Percentiles rank a stretch among this genome's conserved stretches.
These are phyloP conservation scores for Muschampia plurimacula DNA, from an alignment of 2,888 invertebrate species.

Conservation along the genomic window DNA sequence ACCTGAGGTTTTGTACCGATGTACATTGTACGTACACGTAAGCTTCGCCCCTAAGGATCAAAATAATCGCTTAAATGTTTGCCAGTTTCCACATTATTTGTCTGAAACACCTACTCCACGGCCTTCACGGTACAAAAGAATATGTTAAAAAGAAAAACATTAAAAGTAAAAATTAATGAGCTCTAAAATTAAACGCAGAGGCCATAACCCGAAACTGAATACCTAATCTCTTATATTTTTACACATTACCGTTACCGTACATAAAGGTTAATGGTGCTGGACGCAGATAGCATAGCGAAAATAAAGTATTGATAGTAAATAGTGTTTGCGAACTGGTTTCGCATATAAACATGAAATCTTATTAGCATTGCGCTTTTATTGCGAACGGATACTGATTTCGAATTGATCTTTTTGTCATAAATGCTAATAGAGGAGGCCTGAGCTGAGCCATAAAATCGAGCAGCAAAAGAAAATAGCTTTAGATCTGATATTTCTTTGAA, in stretches of 20 bases:
- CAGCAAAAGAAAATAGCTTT: background rate
- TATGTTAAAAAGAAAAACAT: no score
- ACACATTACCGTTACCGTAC: no score
- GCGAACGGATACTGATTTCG: conserved; percentile 18
- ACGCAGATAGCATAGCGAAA: background rate
- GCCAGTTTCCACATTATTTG: no score
- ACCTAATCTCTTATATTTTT: no score
- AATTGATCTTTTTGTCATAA: conserved; percentile 27
- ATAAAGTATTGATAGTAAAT: conserved; percentile 26
- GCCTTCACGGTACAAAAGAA: no score
- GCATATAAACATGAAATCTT: conserved; percentile 27
- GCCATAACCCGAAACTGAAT: no score
- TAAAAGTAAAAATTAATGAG: no score
- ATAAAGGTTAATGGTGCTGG: background rate
- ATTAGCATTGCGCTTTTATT: conserved; percentile 30
- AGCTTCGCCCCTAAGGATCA: background rate
- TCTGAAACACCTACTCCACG: no score
- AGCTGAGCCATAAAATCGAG: background rate
- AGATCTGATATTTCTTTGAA: background rate
- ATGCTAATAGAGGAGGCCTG: background rate
- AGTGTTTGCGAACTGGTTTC: conserved; percentile 16
- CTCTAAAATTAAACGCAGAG: no score
- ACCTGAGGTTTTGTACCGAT: background rate
- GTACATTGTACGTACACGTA: background rate
- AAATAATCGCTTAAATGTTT: no score